phyloP scores from a whole-genome alignment of 2,888 invertebrate genomes.

The Autographa pulchrina region DNA sequence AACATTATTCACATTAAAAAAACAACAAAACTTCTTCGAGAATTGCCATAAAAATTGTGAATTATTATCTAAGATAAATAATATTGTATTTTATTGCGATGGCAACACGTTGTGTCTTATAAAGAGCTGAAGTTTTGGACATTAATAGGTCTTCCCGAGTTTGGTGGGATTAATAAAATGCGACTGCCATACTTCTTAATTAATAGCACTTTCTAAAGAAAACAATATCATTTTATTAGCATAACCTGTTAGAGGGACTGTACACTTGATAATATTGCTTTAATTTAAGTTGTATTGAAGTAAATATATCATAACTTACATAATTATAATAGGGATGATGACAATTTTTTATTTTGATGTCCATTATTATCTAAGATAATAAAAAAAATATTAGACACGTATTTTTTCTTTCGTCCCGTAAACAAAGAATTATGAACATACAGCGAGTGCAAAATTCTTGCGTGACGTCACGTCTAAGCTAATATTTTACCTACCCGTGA shows the following conservation, averaged over 20 bases:
- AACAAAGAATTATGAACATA: too few relatives aligned
- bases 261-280: constrained; percentile 54
- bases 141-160: constrained; percentile 83
- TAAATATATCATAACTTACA: neutral
- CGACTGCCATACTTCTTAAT: constrained; percentile 86
- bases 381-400: too few relatives aligned
- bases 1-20: constrained; percentile 71
- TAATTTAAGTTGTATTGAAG: neutral
- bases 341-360: too few relatives aligned
- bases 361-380: too few relatives aligned
- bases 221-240: constrained; percentile 89
- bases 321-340: too few relatives aligned
- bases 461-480: too few relatives aligned
- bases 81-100: constrained; percentile 78
- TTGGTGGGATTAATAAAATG: constrained; percentile 87
- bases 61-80: constrained; percentile 83
- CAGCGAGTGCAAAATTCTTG: too few relatives aligned
- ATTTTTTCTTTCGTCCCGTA: too few relatives aligned
- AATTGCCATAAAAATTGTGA: constrained; percentile 81
- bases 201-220: constrained; percentile 89
- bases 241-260: constrained; percentile 71
- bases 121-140: constrained; percentile 81
- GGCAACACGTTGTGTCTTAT: constrained; percentile 82
- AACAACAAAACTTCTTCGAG: constrained; percentile 68
- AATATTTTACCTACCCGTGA: too few relatives aligned